Conservation (phyloP, 2,888 invertebrate genomes). For the Lasioglossum malachurum region DNA sequence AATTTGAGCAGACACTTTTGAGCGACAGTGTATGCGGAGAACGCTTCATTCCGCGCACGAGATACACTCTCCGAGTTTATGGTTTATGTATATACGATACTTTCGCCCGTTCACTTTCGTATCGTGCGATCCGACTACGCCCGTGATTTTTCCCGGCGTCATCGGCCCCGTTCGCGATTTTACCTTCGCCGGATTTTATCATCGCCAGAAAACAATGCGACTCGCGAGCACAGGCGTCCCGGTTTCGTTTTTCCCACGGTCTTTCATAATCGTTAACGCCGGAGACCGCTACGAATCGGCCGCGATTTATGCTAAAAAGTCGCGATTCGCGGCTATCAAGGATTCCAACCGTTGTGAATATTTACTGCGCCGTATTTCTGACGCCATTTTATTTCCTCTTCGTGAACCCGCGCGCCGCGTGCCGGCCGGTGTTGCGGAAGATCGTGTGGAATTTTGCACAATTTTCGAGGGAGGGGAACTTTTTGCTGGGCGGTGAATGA, state of each 20-base stretch:
- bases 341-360: background rate
- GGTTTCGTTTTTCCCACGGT: background rate
- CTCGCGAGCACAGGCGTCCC: background rate
- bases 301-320: background rate
- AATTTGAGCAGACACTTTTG: no score
- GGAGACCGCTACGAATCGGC: background rate
- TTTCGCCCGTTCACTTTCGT: conserved; percentile 67
- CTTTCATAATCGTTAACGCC: conserved; percentile 7
- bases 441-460: background rate
- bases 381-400: background rate
- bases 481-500: no score
- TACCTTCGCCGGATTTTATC: conserved; percentile 27
- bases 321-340: background rate
- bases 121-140: conserved; percentile 18
- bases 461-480: background rate
- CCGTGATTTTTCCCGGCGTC: conserved; percentile 45
- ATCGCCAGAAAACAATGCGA: background rate
- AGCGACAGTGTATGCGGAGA: background rate
- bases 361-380: background rate
- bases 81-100: conserved; percentile 54
- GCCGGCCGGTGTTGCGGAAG: background rate
- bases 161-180: conserved; percentile 12
- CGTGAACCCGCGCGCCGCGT: background rate
- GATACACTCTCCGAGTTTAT: conserved; percentile 55
- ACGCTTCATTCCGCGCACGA: conserved; percentile 45